Conservation (phyloP, 2,113 vertebrate species). For the Tautogolabrus adspersus region DNA sequence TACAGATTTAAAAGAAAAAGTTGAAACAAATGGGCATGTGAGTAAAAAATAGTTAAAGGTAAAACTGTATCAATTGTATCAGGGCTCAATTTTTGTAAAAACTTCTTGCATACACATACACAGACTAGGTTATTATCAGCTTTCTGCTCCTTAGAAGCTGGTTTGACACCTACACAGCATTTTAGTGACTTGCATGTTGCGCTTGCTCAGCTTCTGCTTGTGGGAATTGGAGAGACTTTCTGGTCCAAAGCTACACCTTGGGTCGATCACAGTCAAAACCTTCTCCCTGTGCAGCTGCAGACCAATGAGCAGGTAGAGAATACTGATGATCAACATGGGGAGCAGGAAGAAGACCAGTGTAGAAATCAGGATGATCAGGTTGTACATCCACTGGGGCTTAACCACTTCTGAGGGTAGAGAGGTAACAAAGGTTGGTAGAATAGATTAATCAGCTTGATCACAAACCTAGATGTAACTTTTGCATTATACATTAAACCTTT, state of each 20-base stretch:
- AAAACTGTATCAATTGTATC: no score
- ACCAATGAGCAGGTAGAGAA: slow-evolving; percentile 82
- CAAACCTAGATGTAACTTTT: neutral
- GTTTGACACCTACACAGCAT: slow-evolving; percentile 79
- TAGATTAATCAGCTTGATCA: neutral
- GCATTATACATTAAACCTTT: no score
- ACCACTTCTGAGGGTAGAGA: slow-evolving; percentile 59
- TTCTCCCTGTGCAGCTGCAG: slow-evolving; percentile 67
- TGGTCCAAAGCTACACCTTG: slow-evolving; percentile 24
- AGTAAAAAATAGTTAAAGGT: no score
- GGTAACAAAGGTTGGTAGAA: neutral
- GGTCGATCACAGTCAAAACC: neutral
- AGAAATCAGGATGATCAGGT: slow-evolving; percentile 73
- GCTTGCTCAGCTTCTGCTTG: slow-evolving; percentile 64
- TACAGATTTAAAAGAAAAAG: no score
- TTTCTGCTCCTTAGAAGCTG: neutral
- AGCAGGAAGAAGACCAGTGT: slow-evolving; percentile 80
- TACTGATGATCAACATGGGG: slow-evolving; percentile 79
- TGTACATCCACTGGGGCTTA: slow-evolving; percentile 78
- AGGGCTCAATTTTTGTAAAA: no score
- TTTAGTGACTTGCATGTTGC: slow-evolving; percentile 83
- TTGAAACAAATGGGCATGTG: no score
- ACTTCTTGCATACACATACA: no score
- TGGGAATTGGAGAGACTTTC: slow-evolving; percentile 39
- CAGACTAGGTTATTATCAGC: no score